Evolutionary conservation across 1,140 invertebrate genomes (phyloP).

Genomic region (Caenorhabditis remanei): DNA sequence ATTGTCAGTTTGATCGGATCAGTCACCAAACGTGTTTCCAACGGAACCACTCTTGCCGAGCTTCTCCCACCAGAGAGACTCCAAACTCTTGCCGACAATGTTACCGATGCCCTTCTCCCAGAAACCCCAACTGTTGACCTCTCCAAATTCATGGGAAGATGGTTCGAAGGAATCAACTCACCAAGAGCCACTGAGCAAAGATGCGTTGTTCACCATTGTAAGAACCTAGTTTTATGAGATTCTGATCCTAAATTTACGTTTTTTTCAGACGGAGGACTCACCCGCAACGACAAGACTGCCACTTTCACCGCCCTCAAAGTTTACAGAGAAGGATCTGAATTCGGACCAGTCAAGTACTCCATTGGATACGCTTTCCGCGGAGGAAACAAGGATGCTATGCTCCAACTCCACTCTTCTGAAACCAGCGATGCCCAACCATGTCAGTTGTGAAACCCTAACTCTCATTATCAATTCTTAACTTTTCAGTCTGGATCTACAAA

Average conservation of each 20-base stretch:
- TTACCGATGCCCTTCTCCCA: slow-evolving; percentile 75
- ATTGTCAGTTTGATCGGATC: slow-evolving; percentile 77
- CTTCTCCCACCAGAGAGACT: slow-evolving; percentile 77
- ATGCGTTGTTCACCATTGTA: slow-evolving; percentile 78
- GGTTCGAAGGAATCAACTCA: slow-evolving; percentile 77
- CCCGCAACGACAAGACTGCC: slow-evolving; percentile 77
- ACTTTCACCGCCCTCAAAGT: slow-evolving; percentile 78
- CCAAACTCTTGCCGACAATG: slow-evolving; percentile 77
- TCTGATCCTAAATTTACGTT: slow-evolving; percentile 11
- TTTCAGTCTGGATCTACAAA: slow-evolving; percentile 78
- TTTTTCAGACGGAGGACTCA: slow-evolving; percentile 75
- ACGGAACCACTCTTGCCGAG: slow-evolving; percentile 77
- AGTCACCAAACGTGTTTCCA: slow-evolving; percentile 77
- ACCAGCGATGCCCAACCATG: slow-evolving; percentile 76
- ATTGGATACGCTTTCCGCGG: slow-evolving; percentile 78
- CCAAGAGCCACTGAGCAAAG: slow-evolving; percentile 77
- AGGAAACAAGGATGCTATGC: slow-evolving; percentile 78
- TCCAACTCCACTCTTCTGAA: slow-evolving; percentile 77
- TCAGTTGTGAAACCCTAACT: slow-evolving; percentile 40
- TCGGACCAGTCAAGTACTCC: slow-evolving; percentile 76
- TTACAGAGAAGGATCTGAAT: slow-evolving; percentile 77
- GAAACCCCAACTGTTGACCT: slow-evolving; percentile 76
- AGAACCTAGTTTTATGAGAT: slow-evolving; percentile 1
- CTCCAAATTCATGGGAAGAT: slow-evolving; percentile 77
- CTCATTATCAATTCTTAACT: background rate